These are phyloP conservation scores for Recurvirostra avosetta DNA, from an alignment of 2,113 vertebrate species.

Conservation along the genomic window DNA sequence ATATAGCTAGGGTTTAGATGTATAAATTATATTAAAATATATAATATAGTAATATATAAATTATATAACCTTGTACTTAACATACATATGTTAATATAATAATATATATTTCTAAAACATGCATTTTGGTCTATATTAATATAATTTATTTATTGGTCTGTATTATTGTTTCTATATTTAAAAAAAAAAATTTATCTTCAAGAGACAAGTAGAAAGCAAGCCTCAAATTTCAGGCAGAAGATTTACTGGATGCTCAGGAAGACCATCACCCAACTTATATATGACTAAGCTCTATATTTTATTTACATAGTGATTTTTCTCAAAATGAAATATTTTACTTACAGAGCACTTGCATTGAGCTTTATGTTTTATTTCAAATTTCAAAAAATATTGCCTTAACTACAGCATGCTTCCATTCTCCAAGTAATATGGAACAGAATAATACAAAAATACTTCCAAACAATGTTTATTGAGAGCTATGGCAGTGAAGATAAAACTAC, in stretches of 20 bases:
- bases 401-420: background rate
- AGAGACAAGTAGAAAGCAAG: background rate
- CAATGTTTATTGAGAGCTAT: background rate
- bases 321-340: background rate
- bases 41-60: too few relatives aligned
- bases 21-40: background rate
- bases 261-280: background rate
- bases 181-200: background rate
- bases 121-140: background rate
- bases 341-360: fast-evolving
- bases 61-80: too few relatives aligned
- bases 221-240: background rate
- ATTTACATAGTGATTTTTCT: background rate
- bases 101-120: background rate
- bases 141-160: background rate
- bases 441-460: background rate
- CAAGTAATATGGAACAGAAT: background rate
- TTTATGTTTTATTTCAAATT: background rate
- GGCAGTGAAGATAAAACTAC: background rate
- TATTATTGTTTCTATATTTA: background rate
- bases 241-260: background rate
- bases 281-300: background rate
- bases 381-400: background rate
- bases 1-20: background rate
- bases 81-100: too few relatives aligned